These are phyloP conservation scores for Lepidostoma basale DNA, from an alignment of 1,140 invertebrate genomes.

Conservation along the genomic window DNA sequence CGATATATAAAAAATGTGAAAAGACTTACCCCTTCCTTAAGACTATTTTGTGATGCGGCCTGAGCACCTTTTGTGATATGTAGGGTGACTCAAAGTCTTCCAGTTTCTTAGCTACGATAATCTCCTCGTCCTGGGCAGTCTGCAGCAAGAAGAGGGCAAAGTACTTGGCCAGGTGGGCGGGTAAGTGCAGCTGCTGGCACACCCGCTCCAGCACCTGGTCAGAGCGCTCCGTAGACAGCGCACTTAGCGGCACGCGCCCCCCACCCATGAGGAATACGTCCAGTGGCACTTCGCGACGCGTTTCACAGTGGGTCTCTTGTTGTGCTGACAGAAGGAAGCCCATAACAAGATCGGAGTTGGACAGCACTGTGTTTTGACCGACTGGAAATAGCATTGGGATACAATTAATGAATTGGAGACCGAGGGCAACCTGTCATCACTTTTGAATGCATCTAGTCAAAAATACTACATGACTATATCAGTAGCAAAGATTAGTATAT, in stretches of 20 bases:
- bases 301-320: conserved; percentile 79
- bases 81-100: conserved; percentile 97
- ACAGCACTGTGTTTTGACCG: conserved; percentile 82
- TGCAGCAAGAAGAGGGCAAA: conserved; percentile 88
- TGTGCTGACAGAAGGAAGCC: conserved; percentile 90
- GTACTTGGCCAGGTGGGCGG: conserved; percentile 78
- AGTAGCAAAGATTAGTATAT: too few relatives aligned
- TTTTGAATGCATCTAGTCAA: too few relatives aligned
- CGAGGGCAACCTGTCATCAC: too few relatives aligned
- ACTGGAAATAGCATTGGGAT: too few relatives aligned
- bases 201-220: conserved; percentile 81
- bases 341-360: conserved; percentile 80
- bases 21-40: conserved; percentile 72
- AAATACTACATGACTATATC: too few relatives aligned
- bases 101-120: conserved; percentile 81
- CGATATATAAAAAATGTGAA: not conserved
- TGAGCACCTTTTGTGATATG: conserved; percentile 77
- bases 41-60: conserved; percentile 71
- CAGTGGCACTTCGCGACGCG: conserved; percentile 74
- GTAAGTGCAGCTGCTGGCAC: conserved; percentile 76
- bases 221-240: conserved; percentile 82
- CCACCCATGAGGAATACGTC: conserved; percentile 87
- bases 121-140: conserved; percentile 71
- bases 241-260: conserved; percentile 80
- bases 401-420: too few relatives aligned